Base-by-base conservation (phyloP, 2,797 vertebrate genomes). In the Synanceia verrucosa region DNA sequence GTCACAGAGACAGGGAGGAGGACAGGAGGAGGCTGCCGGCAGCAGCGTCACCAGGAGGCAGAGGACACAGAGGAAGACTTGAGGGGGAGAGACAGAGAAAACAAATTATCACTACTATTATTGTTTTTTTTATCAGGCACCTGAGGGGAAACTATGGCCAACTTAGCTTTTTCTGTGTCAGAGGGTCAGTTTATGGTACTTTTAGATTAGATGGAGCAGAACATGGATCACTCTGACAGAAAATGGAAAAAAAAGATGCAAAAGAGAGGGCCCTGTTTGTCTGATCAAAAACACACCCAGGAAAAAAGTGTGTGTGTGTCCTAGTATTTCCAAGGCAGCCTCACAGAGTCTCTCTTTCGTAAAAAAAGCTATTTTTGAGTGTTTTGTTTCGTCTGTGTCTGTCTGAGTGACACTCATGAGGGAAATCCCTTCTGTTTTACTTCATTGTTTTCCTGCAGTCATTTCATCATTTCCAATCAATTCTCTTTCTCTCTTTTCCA, bases 61-160 rank as follows among this genome's bases (percentile, higher is more conserved):
- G 93, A 99, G 88, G 92, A 96, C 85, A 90, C 91, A 76, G 63
- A 93, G 89, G 78, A 97, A 88, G 89, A 95, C 97, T 99, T 87
- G 44, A 41, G 34, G 57, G 81, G 28, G 44, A 44, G 19, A 53
- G 23, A 51, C 14, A 65, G 51, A 37, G 60, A 4, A 33, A 26
- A 64, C n/a, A 53, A 5, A 36, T 36, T 12, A 43, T 14, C 6
- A 11, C 26, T 24, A 55, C 58, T 16, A 50, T 4, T 5, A n/a
- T 73, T 65, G 21, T 63, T 67, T 33, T n/a, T n/a, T n/a, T n/a
- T n/a, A n/a, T n/a, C n/a, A n/a, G n/a, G n/a, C n/a, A n/a, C n/a
- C n/a, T n/a, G n/a, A n/a, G n/a, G n/a, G n/a, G n/a, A n/a, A n/a
- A n/a, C n/a, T n/a, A 18, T 31, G 6, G 56, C 46, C 24, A 62